Evolutionary conservation across 2,888 invertebrate species (phyloP), one percentile per base, ranked within the genome.

Genomic region (Tineola bisselliella): DNA sequence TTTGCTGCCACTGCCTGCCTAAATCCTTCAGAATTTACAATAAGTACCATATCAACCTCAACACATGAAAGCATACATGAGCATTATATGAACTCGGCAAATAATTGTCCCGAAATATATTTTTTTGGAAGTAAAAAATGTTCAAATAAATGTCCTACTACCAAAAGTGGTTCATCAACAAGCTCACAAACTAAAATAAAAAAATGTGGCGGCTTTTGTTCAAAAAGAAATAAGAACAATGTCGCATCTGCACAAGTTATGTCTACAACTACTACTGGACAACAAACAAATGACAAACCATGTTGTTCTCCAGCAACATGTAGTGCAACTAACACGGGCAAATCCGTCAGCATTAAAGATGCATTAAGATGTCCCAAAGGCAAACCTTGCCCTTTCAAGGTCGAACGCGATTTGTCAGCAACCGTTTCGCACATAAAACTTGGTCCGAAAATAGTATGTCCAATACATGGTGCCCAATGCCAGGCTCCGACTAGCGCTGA

Each of bases 361-460:
- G 48, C 4, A n/a, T 31, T 15, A 12, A 19, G 18, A 19, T 44
- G 59, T 59, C 59, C 59, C 65, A 76, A 77, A 56, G 54, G 61
- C 10, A 69, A 66, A 58, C 65, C 69, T 15, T 77, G 77, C 63
- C 76, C 77, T 25, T 73, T 69, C 58, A 10, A 66, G 18, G 63
- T 63, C 8, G 61, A 77, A 65, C 75, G 72, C 18, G 81, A 82
- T 15, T 73, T 84, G 72, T 65, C 70, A 43, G 81, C 75, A 10
- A 80, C 79, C 38, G 71, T 86, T 15, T 81, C 84, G 5, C 83
- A 86, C 65, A 77, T 86, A 61, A 74, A 68, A 66, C 79, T 86
- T 48, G 78, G 75, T 17, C 79, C 83, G 15, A 73, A 64, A 65
- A 76, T 75, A 62, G 68, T 70, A 5, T 84, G 86, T 64, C 79